A percentile compares a stretch with the other conserved stretches of the same genome.
These are phyloP conservation scores for Carpatolechia fugitivella DNA, from an alignment of 2,888 invertebrate genomes.

Conservation along the genomic window DNA sequence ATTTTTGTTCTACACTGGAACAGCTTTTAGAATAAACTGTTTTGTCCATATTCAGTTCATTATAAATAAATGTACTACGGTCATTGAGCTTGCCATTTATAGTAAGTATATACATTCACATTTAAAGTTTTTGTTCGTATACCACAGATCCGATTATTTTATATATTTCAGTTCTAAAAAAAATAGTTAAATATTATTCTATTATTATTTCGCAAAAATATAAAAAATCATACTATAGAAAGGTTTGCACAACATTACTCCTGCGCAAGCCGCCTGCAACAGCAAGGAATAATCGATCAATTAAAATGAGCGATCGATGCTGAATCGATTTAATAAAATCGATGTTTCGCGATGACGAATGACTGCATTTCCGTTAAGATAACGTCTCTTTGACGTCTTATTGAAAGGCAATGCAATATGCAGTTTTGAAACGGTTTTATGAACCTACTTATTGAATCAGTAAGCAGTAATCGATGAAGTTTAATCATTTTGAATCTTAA, in stretches of 20 bases:
- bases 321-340: conserved; percentile 20
- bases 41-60: too few species aligned
- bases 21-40: too few species aligned
- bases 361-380: conserved; percentile 13
- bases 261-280: conserved; percentile 17
- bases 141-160: too few species aligned
- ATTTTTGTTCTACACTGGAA: too few species aligned
- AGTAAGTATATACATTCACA: too few species aligned
- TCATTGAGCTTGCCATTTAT: too few species aligned
- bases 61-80: too few species aligned
- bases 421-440: background rate
- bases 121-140: too few species aligned
- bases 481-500: too few species aligned
- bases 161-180: too few species aligned
- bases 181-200: too few species aligned
- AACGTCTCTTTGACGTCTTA: conserved; percentile 14
- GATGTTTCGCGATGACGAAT: conserved; percentile 16
- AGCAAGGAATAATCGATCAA: conserved; percentile 24
- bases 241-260: conserved; percentile 7
- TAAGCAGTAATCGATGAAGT: too few species aligned
- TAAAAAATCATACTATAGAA: background rate
- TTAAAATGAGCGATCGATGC: conserved; percentile 27
- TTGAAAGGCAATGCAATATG: conserved; percentile 5
- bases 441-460: background rate
- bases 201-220: background rate